These are phyloP conservation scores for Prosopocoilus inquinatus DNA, from an alignment of 2,888 invertebrate genomes.

Conservation along the genomic window DNA sequence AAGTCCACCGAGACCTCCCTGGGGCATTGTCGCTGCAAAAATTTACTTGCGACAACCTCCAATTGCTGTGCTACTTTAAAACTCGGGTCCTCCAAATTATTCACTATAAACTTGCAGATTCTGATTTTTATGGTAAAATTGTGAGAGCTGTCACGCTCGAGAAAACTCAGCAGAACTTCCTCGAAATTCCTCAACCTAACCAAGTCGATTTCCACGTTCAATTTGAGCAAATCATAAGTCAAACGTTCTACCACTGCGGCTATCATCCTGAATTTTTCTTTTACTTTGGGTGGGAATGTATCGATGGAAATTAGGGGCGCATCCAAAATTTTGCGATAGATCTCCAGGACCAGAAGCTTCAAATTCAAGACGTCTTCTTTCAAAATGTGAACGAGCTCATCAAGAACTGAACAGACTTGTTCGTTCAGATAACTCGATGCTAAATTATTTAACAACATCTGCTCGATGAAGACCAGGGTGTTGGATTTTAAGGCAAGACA, in stretches of 20 bases:
- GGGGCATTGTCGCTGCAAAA: background rate
- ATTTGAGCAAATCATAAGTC: slow-evolving; percentile 35
- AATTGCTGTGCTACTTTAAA: background rate
- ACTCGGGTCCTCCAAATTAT: background rate
- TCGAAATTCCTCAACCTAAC: slow-evolving; percentile 29
- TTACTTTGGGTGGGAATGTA: slow-evolving; percentile 25
- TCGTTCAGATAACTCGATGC: slow-evolving; percentile 25
- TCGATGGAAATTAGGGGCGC: slow-evolving; percentile 6
- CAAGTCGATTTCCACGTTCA: slow-evolving; percentile 20
- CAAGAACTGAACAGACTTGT: slow-evolving; percentile 26
- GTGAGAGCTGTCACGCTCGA: slow-evolving; percentile 9
- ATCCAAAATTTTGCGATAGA: slow-evolving; percentile 31
- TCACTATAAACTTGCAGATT: slow-evolving; percentile 6
- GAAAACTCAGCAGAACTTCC: slow-evolving; percentile 11
- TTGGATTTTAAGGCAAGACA: slow-evolving; percentile 36
- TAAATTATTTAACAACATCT: slow-evolving; percentile 30
- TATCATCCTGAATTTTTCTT: slow-evolving; percentile 25
- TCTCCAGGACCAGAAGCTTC: slow-evolving; percentile 33
- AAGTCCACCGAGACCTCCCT: background rate
- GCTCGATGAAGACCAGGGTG: slow-evolving; percentile 36
- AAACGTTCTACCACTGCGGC: slow-evolving; percentile 36
- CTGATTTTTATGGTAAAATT: slow-evolving; percentile 6
- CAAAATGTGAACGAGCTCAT: slow-evolving; percentile 34
- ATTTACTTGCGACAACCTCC: background rate
- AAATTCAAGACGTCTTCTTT: slow-evolving; percentile 25